A percentile compares a stretch with the other conserved stretches of the same genome.
Conservation (phyloP, 2,113 vertebrate genomes). For the Columbina picui region DNA sequence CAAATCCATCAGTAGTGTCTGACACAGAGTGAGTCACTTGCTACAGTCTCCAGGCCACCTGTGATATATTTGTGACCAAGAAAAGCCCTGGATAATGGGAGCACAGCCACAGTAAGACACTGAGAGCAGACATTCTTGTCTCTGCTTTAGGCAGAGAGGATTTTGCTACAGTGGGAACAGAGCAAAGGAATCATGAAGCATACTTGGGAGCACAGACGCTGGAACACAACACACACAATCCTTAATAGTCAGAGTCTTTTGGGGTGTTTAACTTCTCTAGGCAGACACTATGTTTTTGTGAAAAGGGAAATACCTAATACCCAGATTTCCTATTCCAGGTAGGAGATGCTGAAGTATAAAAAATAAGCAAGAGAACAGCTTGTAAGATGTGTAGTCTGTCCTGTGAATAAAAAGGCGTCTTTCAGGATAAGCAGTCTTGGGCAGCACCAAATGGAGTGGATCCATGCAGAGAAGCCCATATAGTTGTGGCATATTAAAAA, state of each 20-base stretch:
- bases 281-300: background rate
- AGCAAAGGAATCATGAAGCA: background rate
- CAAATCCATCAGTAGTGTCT: background rate
- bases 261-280: background rate
- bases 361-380: background rate
- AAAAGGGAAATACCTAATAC: background rate
- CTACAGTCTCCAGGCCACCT: background rate
- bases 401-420: background rate
- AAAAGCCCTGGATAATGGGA: background rate
- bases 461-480: conserved; percentile 29
- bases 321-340: background rate
- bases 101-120: background rate
- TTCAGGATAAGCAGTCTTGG: background rate
- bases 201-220: background rate
- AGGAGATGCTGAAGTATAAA: background rate
- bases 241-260: background rate
- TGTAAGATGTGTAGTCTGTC: background rate
- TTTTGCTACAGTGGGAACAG: background rate
- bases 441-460: conserved; percentile 22
- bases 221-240: background rate
- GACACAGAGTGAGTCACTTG: background rate
- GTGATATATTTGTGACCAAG: background rate
- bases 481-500: conserved; percentile 29
- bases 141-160: background rate
- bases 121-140: background rate